Percentiles rank a stretch among this genome's conserved stretches.
These are phyloP conservation scores for Bellardia pandia DNA, from an alignment of 2,888 invertebrate genomes.

Conservation along the genomic window DNA sequence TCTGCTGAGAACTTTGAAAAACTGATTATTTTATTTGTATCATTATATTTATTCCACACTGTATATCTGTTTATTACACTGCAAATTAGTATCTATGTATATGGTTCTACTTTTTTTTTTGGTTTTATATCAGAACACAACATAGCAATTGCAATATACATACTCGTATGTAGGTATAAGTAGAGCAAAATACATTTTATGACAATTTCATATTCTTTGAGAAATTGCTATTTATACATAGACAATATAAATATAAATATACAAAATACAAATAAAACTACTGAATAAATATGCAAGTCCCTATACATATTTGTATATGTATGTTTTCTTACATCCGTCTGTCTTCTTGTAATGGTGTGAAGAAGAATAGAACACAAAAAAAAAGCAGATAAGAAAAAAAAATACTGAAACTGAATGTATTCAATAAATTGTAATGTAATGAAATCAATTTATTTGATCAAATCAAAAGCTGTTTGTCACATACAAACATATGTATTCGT, in stretches of 20 bases:
- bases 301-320: neutral
- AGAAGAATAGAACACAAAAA: slow-evolving; percentile 2
- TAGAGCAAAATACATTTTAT: slow-evolving; percentile 28
- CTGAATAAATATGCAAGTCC: neutral
- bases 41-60: neutral
- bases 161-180: neutral
- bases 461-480: slow-evolving; percentile 73
- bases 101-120: neutral
- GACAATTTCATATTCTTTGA: slow-evolving; percentile 48
- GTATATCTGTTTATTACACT: neutral
- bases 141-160: neutral
- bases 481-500: neutral
- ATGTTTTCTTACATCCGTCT: neutral
- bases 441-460: slow-evolving; percentile 73
- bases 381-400: neutral
- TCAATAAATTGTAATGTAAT: slow-evolving; percentile 69
- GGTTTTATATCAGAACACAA: neutral
- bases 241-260: slow-evolving; percentile 4
- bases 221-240: neutral
- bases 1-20: no score
- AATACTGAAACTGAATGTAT: slow-evolving; percentile 39
- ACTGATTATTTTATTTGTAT: no score
- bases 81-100: neutral
- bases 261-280: slow-evolving; percentile 6
- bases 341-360: neutral